Base-by-base conservation (phyloP, 2,888 invertebrate species). In the Caenorhabditis japonica region DNA sequence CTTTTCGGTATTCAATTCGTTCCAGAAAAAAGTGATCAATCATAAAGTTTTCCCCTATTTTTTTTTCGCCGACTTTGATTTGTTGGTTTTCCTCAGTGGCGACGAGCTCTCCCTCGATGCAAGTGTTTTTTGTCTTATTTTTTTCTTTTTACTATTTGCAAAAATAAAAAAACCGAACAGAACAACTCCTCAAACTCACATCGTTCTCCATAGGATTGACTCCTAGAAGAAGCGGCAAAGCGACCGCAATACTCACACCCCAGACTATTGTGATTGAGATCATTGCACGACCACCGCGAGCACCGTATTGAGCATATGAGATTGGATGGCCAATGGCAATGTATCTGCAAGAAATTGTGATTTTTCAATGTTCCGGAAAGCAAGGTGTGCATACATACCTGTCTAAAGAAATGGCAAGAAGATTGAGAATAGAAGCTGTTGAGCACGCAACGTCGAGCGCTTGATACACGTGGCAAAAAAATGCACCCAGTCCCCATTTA, bases 361-460 rank as follows among this genome's bases (percentile, higher is more conserved):
- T 19, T n/a, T n/a, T n/a, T n/a, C n/a, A n/a, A n/a, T n/a, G n/a
- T n/a, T n/a, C n/a, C n/a, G n/a, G n/a, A n/a, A n/a, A 1, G 12
- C 19, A 34, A 34, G 12, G 8, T 34, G 34, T 8, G 10, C 34
- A 10, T 34, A 53, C 21, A 91, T 89, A 95, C 96, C 95, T 94
- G 92, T 97, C 96, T 90, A 96, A 93, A 86, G 95, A 95, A 90
- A 97, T 97, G 85, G 96, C 96, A 83, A 96, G 94, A 88, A 96
- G 91, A 91, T 97, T 96, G 91, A 96, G 94, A 89, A 97, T 97
- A 88, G 95, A 96, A 87, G 95, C 95, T 77, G 96, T 97, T 85
- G 95, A 95, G 89, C 95, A 95, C 81, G 94, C 94, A 87, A 97
- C 96, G 90, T 97, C 96, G 93, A 94, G 94, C 64, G 95, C 95